Base-by-base conservation (phyloP, 2,797 vertebrate genomes). In the Pantherophis alleghaniensis region DNA sequence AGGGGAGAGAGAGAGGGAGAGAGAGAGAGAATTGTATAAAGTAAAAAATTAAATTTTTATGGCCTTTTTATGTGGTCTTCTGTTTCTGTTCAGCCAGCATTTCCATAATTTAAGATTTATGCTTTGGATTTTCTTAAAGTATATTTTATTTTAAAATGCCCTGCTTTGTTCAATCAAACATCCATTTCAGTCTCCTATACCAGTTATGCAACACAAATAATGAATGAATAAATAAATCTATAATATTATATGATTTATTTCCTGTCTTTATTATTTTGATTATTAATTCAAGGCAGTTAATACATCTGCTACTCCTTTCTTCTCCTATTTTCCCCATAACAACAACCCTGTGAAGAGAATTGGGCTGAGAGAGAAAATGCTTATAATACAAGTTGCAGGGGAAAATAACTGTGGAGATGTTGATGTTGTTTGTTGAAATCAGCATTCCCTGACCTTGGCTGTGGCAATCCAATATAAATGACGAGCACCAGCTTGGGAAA, bases 1-100 rank as follows among this genome's bases (percentile, higher is more conserved):
- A 60, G 6, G 32, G 7, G 9, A 2, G 26, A 42, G 16, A 4
- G 4, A 1, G 28, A 2, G 7, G 9, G 2, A 0, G 59, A 60
- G 6, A 42, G 3, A 22, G 18, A 22, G 7, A 66, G 26, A 66
- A n/a, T n/a, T 66, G 63, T n/a, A n/a, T 66, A 66, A 66, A 66
- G 63, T 1, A 32, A 57, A 87, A 57, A 22, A 60, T 61, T 37
- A 42, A 24, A 59, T 42, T 13, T 16, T 61, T 60, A 61, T 89
- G 57, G 57, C 12, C 9, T 88, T 59, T 88, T 88, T 37, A 28
- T 63, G 32, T 60, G 24, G 32, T 42, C 55, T 60, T 59, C n/a
- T 60, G 87, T 59, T 63, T 69, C 28, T 69, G 32, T 37, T 69
- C 89, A 90, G 7, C n/a, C 7, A 61, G 42, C n/a, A 11, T 28